Evolutionary conservation across 2,797 vertebrate genomes (phyloP).

Genomic region (Tympanoctomys barrerae): DNA sequence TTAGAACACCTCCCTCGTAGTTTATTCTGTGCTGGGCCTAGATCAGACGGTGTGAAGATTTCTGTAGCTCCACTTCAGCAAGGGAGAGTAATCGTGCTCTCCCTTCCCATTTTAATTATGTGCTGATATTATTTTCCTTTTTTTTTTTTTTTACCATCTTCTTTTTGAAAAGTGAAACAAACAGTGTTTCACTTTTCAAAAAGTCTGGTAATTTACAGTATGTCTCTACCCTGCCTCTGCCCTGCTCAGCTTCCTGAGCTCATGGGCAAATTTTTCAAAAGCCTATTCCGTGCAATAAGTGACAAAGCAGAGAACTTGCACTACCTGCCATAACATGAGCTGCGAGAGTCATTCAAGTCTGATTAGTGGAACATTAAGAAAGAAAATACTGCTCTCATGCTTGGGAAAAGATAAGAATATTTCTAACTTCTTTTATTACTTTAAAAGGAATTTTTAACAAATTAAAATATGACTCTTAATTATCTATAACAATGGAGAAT

Average conservation of each 20-base stretch:
- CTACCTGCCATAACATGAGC: constrained; percentile 36
- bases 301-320: constrained; percentile 38
- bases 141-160: background rate
- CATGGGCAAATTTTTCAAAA: constrained; percentile 39
- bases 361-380: constrained; percentile 63
- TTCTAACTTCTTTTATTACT: constrained; percentile 67
- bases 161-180: background rate
- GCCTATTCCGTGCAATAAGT: background rate
- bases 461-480: constrained; percentile 68
- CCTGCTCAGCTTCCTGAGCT: background rate
- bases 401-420: constrained; percentile 64
- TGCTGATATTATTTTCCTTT: constrained; percentile 23
- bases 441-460: constrained; percentile 70
- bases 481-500: constrained; percentile 62
- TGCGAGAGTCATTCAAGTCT: constrained; percentile 52
- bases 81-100: background rate
- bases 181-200: background rate
- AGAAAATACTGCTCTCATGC: constrained; percentile 26
- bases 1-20: background rate
- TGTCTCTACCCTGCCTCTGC: background rate
- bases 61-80: background rate
- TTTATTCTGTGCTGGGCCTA: background rate
- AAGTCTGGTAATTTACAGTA: background rate
- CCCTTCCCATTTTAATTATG: background rate
- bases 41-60: background rate